Conservation (phyloP, 2,797 vertebrate genomes). For the Crenuchus spilurus region DNA sequence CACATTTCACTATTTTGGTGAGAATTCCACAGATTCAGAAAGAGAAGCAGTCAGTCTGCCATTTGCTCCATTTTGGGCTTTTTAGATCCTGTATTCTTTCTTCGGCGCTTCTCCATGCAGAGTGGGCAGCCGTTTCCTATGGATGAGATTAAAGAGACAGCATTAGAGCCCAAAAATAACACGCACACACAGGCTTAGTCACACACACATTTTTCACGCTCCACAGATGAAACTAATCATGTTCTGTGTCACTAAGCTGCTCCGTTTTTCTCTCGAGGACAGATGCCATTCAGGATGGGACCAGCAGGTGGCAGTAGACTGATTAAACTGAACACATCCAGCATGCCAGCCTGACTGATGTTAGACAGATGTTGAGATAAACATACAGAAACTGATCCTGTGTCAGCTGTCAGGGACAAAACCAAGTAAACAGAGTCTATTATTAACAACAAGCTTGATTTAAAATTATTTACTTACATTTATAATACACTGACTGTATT, state of each 20-base stretch:
- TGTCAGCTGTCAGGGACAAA: neutral
- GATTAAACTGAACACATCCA: neutral
- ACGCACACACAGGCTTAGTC: neutral
- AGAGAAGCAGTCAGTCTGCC: neutral
- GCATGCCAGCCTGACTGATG: neutral
- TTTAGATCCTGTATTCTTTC: constrained; percentile 5
- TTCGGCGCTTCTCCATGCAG: neutral
- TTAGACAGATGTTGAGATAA: neutral
- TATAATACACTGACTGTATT: no score
- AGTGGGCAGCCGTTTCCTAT: neutral
- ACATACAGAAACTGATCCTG: neutral
- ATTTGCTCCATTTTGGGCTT: neutral
- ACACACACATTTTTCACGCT: constrained; percentile 29
- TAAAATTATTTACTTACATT: no score
- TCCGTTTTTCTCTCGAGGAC: neutral
- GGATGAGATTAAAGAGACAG: constrained; percentile 16
- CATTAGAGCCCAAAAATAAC: constrained; percentile 20
- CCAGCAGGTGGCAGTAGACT: constrained; percentile 62
- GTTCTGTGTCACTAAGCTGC: constrained; percentile 3
- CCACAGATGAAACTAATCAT: constrained; percentile 19
- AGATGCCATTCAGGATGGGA: neutral
- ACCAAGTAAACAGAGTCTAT: neutral
- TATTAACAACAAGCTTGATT: no score
- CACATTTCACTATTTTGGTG: neutral
- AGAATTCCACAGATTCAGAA: neutral